These are phyloP conservation scores for Austrofundulus limnaeus DNA, from an alignment of 2,113 vertebrate species.

Conservation along the genomic window DNA sequence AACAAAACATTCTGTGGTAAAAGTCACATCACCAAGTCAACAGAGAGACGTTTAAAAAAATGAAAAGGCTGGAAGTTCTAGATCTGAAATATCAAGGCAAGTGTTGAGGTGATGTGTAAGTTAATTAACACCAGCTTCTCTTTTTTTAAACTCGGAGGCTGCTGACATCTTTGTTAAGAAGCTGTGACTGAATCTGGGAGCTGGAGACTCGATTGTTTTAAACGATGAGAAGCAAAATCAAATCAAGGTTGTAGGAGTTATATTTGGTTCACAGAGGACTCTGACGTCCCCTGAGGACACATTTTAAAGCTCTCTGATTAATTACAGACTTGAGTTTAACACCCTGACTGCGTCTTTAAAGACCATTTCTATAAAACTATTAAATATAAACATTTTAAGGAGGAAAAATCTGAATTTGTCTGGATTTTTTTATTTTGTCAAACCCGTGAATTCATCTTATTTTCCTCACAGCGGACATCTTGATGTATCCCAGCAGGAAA, in stretches of 20 bases:
- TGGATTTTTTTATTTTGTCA: background rate
- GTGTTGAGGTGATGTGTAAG: background rate
- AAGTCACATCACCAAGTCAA: background rate
- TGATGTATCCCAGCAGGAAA: background rate
- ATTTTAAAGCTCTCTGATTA: too few species aligned
- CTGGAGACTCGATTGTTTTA: conserved; percentile 2
- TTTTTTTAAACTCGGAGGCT: background rate
- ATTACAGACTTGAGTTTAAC: too few species aligned
- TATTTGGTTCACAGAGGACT: conserved; percentile 16
- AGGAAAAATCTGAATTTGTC: background rate
- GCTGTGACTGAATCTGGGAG: background rate
- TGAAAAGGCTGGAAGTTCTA: background rate
- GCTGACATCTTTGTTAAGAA: background rate
- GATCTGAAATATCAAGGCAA: background rate
- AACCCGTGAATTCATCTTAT: background rate
- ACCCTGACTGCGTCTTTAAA: too few species aligned
- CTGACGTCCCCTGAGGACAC: too few species aligned
- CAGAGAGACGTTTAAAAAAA: background rate
- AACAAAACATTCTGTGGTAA: background rate
- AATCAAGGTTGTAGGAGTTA: conserved; percentile 1
- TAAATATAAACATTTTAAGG: background rate
- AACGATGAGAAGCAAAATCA: conserved; percentile 1
- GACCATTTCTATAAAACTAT: background rate
- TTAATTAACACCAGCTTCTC: conserved; percentile 20
- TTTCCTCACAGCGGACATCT: background rate